These are phyloP conservation scores for Macrosteles quadrilineatus DNA, from an alignment of 1,140 invertebrate species.

Conservation along the genomic window DNA sequence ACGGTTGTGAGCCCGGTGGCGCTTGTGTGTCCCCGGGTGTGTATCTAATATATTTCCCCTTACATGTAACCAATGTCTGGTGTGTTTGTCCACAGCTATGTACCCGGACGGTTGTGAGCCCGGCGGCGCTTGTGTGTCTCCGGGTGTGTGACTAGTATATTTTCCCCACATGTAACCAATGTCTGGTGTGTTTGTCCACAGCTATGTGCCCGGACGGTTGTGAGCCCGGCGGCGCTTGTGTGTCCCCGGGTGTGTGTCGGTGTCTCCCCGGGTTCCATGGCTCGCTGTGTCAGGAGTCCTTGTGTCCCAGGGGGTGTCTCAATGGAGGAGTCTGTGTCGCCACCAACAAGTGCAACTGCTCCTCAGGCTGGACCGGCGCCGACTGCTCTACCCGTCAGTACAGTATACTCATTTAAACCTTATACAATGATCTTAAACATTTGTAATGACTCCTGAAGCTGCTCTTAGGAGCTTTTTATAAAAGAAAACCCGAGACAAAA, in stretches of 20 bases:
- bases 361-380: constrained; percentile 38
- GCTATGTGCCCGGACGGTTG: constrained; percentile 24
- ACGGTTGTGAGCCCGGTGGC: constrained; percentile 30
- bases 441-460: too few species aligned
- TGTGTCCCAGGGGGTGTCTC: constrained; percentile 44
- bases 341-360: constrained; percentile 44
- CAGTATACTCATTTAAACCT: too few species aligned
- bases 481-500: too few species aligned
- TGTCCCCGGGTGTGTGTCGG: constrained; percentile 34
- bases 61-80: too few species aligned
- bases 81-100: constrained; percentile 15
- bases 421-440: too few species aligned
- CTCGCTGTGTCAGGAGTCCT: constrained; percentile 27
- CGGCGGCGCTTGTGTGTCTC: constrained; percentile 32
- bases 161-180: too few species aligned
- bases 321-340: constrained; percentile 46
- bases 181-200: background rate
- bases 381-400: constrained; percentile 43
- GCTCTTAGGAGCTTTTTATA: too few species aligned
- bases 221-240: constrained; percentile 33
- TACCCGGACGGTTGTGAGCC: constrained; percentile 19
- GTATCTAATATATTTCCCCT: too few species aligned
- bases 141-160: constrained; percentile 37
- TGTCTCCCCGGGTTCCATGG: constrained; percentile 33
- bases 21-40: constrained; percentile 25